These are phyloP conservation scores for Calidris pugnax DNA, from an alignment of 2,113 vertebrate genomes.

Conservation along the genomic window DNA sequence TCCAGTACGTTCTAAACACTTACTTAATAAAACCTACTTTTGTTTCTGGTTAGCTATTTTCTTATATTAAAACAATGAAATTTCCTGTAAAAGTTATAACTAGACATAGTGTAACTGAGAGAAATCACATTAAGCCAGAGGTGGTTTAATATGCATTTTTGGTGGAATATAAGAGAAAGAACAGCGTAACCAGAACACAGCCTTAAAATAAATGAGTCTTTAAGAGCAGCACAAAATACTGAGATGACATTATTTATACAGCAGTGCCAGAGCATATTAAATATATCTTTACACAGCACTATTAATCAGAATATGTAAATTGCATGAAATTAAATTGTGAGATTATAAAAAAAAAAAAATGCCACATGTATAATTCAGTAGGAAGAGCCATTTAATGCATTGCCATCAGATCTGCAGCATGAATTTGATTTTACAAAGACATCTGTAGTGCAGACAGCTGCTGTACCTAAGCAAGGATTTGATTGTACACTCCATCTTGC, in stretches of 20 bases:
- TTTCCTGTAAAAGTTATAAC: neutral
- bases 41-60: neutral
- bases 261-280: constrained; percentile 19
- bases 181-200: neutral
- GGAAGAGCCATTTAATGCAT: constrained; percentile 26
- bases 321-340: constrained; percentile 36
- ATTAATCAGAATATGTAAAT: constrained; percentile 60
- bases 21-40: neutral
- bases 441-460: constrained; percentile 58
- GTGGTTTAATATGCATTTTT: neutral
- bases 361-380: constrained; percentile 42
- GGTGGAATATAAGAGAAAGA: neutral
- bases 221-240: neutral
- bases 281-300: constrained; percentile 22
- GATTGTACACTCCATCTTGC: constrained; percentile 27
- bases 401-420: constrained; percentile 24
- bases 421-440: constrained; percentile 45
- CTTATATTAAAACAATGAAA: neutral
- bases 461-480: constrained; percentile 43
- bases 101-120: neutral
- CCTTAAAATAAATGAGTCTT: constrained; percentile 4
- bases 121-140: neutral
- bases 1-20: neutral
- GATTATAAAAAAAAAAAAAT: constrained; percentile 6
- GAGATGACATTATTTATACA: constrained; percentile 13